These are phyloP conservation scores for Endotricha flammealis DNA, from an alignment of 2,888 invertebrate genomes.

Conservation along the genomic window DNA sequence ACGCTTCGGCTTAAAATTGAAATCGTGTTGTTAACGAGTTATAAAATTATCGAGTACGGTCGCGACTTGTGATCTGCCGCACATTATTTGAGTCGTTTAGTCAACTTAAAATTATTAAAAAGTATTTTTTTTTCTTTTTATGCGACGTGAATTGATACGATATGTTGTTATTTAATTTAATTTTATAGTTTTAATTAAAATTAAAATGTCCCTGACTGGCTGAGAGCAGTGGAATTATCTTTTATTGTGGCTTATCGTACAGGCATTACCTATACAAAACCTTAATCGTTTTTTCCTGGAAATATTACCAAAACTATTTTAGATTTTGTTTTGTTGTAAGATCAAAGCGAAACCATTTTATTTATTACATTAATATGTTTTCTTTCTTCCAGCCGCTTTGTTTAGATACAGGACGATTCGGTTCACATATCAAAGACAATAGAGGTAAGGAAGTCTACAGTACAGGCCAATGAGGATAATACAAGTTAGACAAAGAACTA, in stretches of 20 bases:
- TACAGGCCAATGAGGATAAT: slow-evolving; percentile 1
- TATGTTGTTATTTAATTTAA: too few species aligned
- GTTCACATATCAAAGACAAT: slow-evolving; percentile 2
- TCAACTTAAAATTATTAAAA: neutral
- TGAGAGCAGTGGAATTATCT: too few species aligned
- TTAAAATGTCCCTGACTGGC: too few species aligned
- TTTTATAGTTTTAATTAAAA: too few species aligned
- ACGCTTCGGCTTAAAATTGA: slow-evolving; percentile 48
- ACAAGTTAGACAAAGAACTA: neutral
- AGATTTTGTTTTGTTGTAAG: neutral
- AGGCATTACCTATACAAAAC: too few species aligned
- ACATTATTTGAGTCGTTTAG: slow-evolving; percentile 9
- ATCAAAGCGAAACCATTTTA: neutral
- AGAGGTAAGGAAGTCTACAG: neutral
- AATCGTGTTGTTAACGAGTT: slow-evolving; percentile 61
- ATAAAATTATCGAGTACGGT: slow-evolving; percentile 35
- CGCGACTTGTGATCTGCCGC: slow-evolving; percentile 15
- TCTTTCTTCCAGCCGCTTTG: neutral
- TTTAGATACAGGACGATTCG: neutral
- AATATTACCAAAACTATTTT: too few species aligned
- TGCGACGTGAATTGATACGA: neutral
- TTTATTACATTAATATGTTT: neutral
- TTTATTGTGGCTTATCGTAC: too few species aligned
- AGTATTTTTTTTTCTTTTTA: neutral
- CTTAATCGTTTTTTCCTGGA: too few species aligned